Base-by-base conservation (phyloP, 2,797 vertebrate genomes). In the Hypotaenidia okinawae region DNA sequence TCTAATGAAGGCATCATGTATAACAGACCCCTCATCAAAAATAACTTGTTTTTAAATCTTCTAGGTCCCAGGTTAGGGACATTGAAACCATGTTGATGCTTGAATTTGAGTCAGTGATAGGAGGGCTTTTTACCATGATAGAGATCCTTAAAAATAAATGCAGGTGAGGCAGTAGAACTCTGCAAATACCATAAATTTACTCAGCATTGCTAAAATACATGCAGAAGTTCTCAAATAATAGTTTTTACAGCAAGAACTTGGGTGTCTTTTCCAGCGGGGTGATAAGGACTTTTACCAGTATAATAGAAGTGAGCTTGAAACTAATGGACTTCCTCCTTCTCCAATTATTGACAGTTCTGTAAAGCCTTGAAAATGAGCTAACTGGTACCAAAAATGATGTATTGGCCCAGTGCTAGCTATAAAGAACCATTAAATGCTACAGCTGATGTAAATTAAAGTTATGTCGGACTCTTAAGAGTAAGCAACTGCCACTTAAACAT, bases 1-100 rank as follows among this genome's bases (percentile, higher is more conserved):
- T 3, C 9, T 43, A 32, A 39, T 9, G 30, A 9, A 63, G 6
- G 3, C 0, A 0, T 37, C 52, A 33, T 25, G 16, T n/a, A 19
- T 41, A 52, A 9, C 12, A 80, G 51, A 72, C 2, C 13, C 7
- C 13, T 74, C 17, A 64, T 43, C 21, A 84, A 63, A 57, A 55
- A 17, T 3, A 64, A 75, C 21, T 35, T 23, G 7, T 5, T 63
- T 68, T 72, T 63, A 84, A 63, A 49, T 39, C 13, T 62, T 51
- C 3, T 7, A 67, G 11, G 5, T 39, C 70, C 52, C 30, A 28
- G 18, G 5, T 19, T 55, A 25, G 18, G 15, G 24, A 35, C 13
- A 39, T 15, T 32, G 17, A 64, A 85, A 45, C 35, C 0, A 0
- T 69, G 13, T 15, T 74, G 16, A 22, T 76, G 11, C 23, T 83